Base-by-base conservation (phyloP, 2,888 invertebrate genomes). In the Lycophotia porphyrea region DNA sequence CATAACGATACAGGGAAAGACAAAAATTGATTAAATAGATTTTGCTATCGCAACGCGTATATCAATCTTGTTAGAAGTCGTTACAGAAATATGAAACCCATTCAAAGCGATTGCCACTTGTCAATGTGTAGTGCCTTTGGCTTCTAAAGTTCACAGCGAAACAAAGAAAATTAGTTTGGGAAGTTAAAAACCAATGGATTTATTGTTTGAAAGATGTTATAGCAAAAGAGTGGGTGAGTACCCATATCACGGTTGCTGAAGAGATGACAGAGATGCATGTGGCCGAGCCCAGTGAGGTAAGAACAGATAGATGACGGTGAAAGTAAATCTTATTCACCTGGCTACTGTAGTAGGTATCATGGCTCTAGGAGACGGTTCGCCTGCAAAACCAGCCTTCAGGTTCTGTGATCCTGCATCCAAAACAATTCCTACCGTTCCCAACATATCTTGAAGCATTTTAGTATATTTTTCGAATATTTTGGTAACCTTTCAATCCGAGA, bases 311-410 rank as follows among this genome's bases (percentile, higher is more conserved):
- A 21, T 42, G 18, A 58, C 11, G 11, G 31, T 63, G 2, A 15
- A 34, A 75, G 11, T 21, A 24, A 58, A 47, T 24, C 5, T 21
- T 2, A 36, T 21, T 73, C 44, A 91, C 91, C 90, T 90, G 63
- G 80, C 89, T 0, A 90, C 87, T 2, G 98, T 98, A 88, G 98
- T 98, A 74, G 99, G 99, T 95, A 99, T 98, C 91, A 99, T 98
- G 92, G 98, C 98, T 91, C 98, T 97, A 68, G 99, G 99, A 80
- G 98, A 98, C 91, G 98, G 98, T 93, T 99, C 99, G 86, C 98
- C 98, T 90, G 98, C 98, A 96, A 99, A 99, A 80, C 99, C 99
- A 92, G 98, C 98, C 94, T 99, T 99, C 96, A 98, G 98, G 97
- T 98, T 98, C 94, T 98, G 98, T 92, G 99, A 98, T 80, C 99